Conservation (phyloP, 2,888 invertebrate species). For the Eremobia ochroleuca region DNA sequence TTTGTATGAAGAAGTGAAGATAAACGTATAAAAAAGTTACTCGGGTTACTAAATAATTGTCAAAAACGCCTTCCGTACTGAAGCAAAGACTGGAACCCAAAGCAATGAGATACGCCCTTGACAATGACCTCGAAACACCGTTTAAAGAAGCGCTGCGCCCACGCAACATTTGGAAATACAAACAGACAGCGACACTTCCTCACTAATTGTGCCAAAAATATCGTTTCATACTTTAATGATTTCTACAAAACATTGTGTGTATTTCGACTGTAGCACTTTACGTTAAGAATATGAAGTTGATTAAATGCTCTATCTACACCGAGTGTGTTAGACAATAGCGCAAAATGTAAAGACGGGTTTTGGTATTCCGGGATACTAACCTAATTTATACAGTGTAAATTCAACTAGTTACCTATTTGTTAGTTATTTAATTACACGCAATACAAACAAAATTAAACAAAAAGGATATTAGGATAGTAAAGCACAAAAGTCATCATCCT, state of each 20-base stretch:
- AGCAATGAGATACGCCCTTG: constrained; percentile 28
- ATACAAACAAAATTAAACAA: background rate
- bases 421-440: background rate
- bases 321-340: too few relatives aligned
- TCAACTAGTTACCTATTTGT: too few relatives aligned
- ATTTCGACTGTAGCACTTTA: background rate
- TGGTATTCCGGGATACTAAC: too few relatives aligned
- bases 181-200: constrained; percentile 27
- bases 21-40: background rate
- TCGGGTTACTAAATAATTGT: background rate
- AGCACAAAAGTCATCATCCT: too few relatives aligned
- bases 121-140: constrained; percentile 49
- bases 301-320: background rate
- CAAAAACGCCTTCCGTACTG: background rate
- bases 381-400: background rate
- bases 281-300: too few relatives aligned
- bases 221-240: background rate
- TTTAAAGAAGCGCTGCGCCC: constrained; percentile 27
- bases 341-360: too few relatives aligned
- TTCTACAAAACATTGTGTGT: too few relatives aligned
- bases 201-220: constrained; percentile 28
- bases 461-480: too few relatives aligned
- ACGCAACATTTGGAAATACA: constrained; percentile 29
- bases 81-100: constrained; percentile 4
- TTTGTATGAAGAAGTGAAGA: background rate